These are phyloP conservation scores for Spinibarbus caldwelli DNA, from an alignment of 2,797 vertebrate genomes.

Conservation along the genomic window DNA sequence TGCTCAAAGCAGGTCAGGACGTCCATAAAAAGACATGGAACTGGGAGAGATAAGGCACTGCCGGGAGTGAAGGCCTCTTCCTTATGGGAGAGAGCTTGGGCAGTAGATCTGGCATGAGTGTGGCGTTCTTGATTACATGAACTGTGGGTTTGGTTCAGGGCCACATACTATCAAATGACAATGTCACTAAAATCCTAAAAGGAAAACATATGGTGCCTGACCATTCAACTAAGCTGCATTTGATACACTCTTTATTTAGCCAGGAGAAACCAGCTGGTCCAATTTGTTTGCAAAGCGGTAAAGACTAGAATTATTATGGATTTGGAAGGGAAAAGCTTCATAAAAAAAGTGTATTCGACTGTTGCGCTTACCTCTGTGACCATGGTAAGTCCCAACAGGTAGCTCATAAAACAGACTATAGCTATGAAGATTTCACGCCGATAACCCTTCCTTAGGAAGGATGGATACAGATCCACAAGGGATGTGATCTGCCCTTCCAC, in stretches of 20 bases:
- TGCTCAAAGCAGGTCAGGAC: slow-evolving; percentile 34
- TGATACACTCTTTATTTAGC: slow-evolving; percentile 11
- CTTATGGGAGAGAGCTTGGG: not conserved
- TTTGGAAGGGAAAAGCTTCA: not conserved
- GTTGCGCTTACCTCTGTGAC: slow-evolving; percentile 88
- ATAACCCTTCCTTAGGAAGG: slow-evolving; percentile 99
- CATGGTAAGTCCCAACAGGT: slow-evolving; percentile 98
- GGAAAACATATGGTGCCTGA: slow-evolving; percentile 39
- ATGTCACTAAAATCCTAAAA: slow-evolving; percentile 26
- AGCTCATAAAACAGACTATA: slow-evolving; percentile 95
- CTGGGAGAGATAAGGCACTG: slow-evolving; percentile 23
- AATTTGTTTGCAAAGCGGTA: slow-evolving; percentile 9
- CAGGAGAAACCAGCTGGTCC: slow-evolving; percentile 2
- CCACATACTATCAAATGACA: slow-evolving; percentile 35
- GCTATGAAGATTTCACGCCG: slow-evolving; percentile 99
- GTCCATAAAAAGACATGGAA: slow-evolving; percentile 50
- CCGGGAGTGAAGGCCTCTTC: not conserved
- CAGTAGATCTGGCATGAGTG: slow-evolving; percentile 8
- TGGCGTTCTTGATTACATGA: slow-evolving; percentile 21
- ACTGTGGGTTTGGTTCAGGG: slow-evolving; percentile 18
- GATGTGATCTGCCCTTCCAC: slow-evolving; percentile 99
- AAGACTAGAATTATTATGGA: not conserved
- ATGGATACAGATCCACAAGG: slow-evolving; percentile 99
- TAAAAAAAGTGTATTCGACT: not conserved
- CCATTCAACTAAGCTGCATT: slow-evolving; percentile 31